A percentile compares a stretch with the other conserved stretches of the same genome.
Conservation (phyloP, 1,140 invertebrate genomes). For the Drosophila hydei region DNA sequence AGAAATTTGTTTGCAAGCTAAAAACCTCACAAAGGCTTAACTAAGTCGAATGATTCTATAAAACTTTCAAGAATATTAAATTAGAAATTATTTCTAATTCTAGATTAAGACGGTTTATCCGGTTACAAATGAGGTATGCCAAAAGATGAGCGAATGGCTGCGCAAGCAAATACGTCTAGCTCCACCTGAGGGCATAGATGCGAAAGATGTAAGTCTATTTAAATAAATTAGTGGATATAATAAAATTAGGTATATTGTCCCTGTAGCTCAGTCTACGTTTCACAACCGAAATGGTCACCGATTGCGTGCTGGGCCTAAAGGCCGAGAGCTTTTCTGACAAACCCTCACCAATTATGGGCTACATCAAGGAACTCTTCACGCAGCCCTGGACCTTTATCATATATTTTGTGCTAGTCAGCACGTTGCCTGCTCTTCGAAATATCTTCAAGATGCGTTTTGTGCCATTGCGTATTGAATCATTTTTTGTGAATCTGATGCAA, state of each 20-base stretch:
- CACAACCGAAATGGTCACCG: conserved; percentile 85
- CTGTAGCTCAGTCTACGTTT: conserved; percentile 77
- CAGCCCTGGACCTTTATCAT: conserved; percentile 49
- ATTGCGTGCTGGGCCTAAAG: conserved; percentile 84
- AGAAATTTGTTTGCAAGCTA: no score
- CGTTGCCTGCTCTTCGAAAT: conserved; percentile 46
- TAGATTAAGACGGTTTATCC: conserved; percentile 77
- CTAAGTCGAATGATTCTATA: no score
- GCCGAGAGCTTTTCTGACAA: conserved; percentile 75
- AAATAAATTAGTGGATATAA: background rate
- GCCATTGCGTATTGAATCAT: conserved; percentile 48
- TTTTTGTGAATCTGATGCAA: conserved; percentile 75
- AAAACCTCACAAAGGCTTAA: no score
- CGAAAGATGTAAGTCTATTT: conserved; percentile 57
- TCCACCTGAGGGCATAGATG: conserved; percentile 51
- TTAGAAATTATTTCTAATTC: background rate
- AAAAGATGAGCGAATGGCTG: conserved; percentile 58
- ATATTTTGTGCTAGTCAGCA: conserved; percentile 41
- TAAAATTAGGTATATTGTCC: no score
- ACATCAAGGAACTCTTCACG: conserved; percentile 54
- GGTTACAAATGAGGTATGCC: conserved; percentile 70
- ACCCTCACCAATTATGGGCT: conserved; percentile 57
- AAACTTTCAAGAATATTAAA: no score
- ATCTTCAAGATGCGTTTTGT: conserved; percentile 59
- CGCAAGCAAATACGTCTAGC: conserved; percentile 51